A percentile compares a stretch with the other conserved stretches of the same genome.
These are phyloP conservation scores for Dryocosmus kuriphilus DNA, from an alignment of 2,888 invertebrate species.

Conservation along the genomic window DNA sequence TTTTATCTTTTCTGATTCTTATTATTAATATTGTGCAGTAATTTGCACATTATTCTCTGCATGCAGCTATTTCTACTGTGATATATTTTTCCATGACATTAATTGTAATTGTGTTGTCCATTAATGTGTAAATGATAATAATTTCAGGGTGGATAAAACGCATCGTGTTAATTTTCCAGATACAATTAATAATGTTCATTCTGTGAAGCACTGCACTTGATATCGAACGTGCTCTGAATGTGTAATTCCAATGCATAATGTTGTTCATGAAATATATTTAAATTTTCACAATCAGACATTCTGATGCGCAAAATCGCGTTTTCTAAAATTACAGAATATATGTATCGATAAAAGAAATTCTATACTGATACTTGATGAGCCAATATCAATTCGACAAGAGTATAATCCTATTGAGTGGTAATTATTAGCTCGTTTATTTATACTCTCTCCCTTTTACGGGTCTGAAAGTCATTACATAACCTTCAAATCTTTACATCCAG, in stretches of 20 bases:
- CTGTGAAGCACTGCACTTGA: background rate
- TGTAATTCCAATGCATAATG: background rate
- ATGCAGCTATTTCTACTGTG: background rate
- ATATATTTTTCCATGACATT: background rate
- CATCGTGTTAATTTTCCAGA: background rate
- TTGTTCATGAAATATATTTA: background rate
- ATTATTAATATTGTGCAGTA: background rate
- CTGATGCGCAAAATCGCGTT: background rate
- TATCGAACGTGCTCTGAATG: conserved; percentile 31
- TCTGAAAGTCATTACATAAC: too few relatives aligned
- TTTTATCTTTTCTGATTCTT: background rate
- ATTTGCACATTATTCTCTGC: background rate
- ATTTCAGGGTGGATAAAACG: background rate
- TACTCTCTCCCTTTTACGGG: too few relatives aligned
- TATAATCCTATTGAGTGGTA: too few relatives aligned
- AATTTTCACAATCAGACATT: background rate
- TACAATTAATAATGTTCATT: background rate
- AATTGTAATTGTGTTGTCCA: background rate
- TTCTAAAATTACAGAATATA: conserved; percentile 2
- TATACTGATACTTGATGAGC: background rate
- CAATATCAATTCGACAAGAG: background rate
- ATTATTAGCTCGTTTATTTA: too few relatives aligned
- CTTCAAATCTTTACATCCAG: too few relatives aligned
- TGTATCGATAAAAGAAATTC: background rate
- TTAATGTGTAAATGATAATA: background rate